Evolutionary conservation across 2,888 invertebrate species (phyloP).

Genomic region (Tridacna crocea): DNA sequence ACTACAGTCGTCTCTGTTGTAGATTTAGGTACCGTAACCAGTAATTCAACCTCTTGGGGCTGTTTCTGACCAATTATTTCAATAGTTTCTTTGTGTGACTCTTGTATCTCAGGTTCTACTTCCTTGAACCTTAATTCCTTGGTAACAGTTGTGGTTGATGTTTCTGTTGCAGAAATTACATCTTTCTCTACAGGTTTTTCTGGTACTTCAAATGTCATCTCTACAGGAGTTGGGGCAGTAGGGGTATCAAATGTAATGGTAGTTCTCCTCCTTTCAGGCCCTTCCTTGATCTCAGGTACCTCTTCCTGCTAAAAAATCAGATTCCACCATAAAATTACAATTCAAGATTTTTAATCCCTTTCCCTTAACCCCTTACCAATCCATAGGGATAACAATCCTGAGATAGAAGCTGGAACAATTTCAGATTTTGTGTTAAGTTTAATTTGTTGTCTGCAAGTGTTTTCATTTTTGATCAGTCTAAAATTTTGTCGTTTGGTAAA

Average conservation of each 20-base stretch:
- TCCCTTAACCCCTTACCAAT: no score
- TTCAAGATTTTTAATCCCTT: no score
- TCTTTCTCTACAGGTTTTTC: conserved; percentile 66
- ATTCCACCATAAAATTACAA: no score
- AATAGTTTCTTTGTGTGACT: conserved; percentile 78
- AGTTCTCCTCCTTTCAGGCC: conserved; percentile 68
- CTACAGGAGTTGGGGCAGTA: conserved; percentile 68
- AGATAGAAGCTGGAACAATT: no score
- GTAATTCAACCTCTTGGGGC: conserved; percentile 71
- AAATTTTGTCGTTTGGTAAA: no score
- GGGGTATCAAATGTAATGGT: conserved; percentile 70
- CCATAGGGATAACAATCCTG: no score
- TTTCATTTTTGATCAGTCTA: no score
- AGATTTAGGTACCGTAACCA: conserved; percentile 63
- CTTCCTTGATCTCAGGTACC: conserved; percentile 70
- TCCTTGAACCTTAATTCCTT: conserved; percentile 71
- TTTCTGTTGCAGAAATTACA: conserved; percentile 68
- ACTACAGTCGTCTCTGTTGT: conserved; percentile 62
- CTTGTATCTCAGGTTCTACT: conserved; percentile 58
- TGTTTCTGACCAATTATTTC: conserved; percentile 74
- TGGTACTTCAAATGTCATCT: conserved; percentile 69
- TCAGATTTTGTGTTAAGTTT: no score
- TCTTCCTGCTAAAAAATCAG: conserved; percentile 47
- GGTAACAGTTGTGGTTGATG: conserved; percentile 70
- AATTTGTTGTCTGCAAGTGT: no score